Base-by-base conservation (phyloP, 2,797 vertebrate genomes). In the Acridotheres tristis region DNA sequence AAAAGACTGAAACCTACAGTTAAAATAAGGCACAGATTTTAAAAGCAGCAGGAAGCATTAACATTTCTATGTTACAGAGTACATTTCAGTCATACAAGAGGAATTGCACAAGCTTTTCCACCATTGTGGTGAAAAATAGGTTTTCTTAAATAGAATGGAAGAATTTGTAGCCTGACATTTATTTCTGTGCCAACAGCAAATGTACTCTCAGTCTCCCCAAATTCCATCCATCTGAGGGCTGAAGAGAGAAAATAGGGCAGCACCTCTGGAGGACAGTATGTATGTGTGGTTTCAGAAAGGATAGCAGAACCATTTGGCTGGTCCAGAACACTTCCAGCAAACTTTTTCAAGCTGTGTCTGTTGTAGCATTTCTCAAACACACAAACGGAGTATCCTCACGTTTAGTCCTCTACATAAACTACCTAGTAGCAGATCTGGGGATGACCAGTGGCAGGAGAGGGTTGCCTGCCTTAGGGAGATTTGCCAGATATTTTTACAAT, bases 1-100 rank as follows among this genome's bases (percentile, higher is more conserved):
- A 77, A 77, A 94, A 95, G 75, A 77, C 47, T 80, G 72, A 96
- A 91, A 84, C 15, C 30, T 48, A 29, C 58, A 68, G 61, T 54
- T 71, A 95, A 79, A 95, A 89, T 3, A 16, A 90, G 47, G 50
- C 34, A 72, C 48, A 68, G 79, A 85, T 79, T 83, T 90, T 89
- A 83, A 92, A 83, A 77, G 57, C 89, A 89, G 89, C 51, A 91
- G 59, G 71, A 80, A 90, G 51, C 13, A 1, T 58, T 59, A 59
- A 63, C 47, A 51, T 67, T 85, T 63, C 50, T 67, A 47, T 65
- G 42, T 61, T 85, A n/a, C 54, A 40, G 57, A 74, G 36, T 40
- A 68, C 34, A 68, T 76, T 71, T 47, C 38, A 10, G 57, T 38
- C 65, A 38, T 34, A 80, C n/a, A 54, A 43, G n/a, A 54, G 51